Percentiles rank a stretch among this genome's conserved stretches.
Evolutionary conservation across 2,113 vertebrate genomes (phyloP).

Genomic region (Calonectris borealis): DNA sequence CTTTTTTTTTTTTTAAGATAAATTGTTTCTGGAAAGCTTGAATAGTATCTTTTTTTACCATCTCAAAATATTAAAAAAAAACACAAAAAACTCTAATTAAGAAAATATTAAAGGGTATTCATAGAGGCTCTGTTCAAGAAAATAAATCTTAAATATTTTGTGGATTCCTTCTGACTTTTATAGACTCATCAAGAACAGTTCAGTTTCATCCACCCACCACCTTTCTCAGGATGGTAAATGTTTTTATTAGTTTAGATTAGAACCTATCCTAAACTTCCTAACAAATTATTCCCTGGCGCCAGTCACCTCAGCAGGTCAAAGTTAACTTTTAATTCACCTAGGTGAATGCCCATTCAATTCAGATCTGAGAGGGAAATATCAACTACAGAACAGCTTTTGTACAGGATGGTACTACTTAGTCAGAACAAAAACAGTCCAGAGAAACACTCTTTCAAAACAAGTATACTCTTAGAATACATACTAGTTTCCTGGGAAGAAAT

Average conservation of each 20-base stretch:
- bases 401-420: not conserved
- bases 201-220: not conserved
- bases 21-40: not conserved
- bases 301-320: not conserved
- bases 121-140: not conserved
- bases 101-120: not conserved
- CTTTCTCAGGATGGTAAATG: not conserved
- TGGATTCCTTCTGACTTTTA: not conserved
- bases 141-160: not conserved
- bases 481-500: not conserved
- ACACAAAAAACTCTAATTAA: not conserved
- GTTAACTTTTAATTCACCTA: not conserved
- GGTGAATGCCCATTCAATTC: not conserved
- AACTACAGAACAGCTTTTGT: not conserved
- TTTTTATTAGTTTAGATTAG: not conserved
- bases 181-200: not conserved
- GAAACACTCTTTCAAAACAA: not conserved
- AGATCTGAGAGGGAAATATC: not conserved
- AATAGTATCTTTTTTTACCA: not conserved
- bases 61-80: not conserved
- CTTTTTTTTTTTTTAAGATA: not conserved
- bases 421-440: not conserved
- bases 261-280: not conserved
- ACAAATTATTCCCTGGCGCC: not conserved
- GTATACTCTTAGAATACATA: not conserved